Conservation (phyloP, 1,140 invertebrate genomes). For the Calliphora vicina region DNA sequence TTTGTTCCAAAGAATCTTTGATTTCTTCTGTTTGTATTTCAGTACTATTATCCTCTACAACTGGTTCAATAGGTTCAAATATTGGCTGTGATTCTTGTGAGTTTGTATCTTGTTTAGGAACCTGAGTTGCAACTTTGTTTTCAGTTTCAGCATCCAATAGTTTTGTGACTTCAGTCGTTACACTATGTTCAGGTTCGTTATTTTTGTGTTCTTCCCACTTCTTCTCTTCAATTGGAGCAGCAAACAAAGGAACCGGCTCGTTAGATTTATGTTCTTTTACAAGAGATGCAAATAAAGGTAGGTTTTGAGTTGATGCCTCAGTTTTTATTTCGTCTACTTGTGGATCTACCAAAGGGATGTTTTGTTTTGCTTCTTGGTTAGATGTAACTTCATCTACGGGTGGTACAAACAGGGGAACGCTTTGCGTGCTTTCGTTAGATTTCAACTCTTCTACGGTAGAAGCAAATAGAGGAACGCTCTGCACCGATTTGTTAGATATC, state of each 20-base stretch:
- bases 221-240: neutral
- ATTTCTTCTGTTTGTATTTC: neutral
- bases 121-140: no score
- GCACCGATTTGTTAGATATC: neutral
- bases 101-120: neutral
- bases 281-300: neutral
- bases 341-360: neutral
- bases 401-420: no score
- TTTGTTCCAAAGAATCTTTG: constrained; percentile 15
- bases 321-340: neutral
- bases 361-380: neutral
- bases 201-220: neutral
- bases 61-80: constrained; percentile 13
- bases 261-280: neutral
- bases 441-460: neutral
- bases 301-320: neutral
- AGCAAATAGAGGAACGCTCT: neutral
- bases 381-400: neutral
- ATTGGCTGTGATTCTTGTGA: neutral
- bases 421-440: no score
- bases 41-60: neutral
- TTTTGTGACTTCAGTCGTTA: neutral
- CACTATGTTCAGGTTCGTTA: neutral
- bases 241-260: neutral
- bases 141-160: neutral